Evolutionary conservation across 2,888 invertebrate genomes (phyloP), one percentile per base, ranked within the genome.

Genomic region (Caenorhabditis zanzibari): DNA sequence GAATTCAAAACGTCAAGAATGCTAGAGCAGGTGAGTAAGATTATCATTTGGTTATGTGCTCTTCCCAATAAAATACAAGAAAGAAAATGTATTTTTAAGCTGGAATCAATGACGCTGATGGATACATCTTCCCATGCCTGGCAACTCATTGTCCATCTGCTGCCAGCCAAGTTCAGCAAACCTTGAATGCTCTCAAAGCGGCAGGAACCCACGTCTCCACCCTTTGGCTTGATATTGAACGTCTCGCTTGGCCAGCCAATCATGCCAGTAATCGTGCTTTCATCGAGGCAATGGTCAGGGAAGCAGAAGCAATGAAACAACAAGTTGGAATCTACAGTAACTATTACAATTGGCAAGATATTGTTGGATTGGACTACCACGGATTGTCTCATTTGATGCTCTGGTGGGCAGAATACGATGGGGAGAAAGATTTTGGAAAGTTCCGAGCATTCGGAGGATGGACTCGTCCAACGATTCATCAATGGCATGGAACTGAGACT

Each of bases 341-440:
- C 77, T 73, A 82, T 58, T 80, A 88, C 83, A 88, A 88, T 63
- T 88, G 88, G 88, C 85, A 79, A 49, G 80, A 75, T 38, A 88
- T 88, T 66, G 88, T 88, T 35, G 88, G 88, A 59, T 64, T 85
- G 56, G 81, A 84, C 73, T 89, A 86, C 84, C 83, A 73, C 28
- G 84, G 82, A 24, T 71, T 71, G 49, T 68, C 73, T 26, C 59
- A 77, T 41, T 69, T 82, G 32, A 85, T 82, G 24, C 86, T 89
- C 61, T 89, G 89, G 89, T 88, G 85, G 88, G 88, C 88, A 3
- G 82, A 80, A 63, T 88, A 88, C 81, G 83, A 86, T 66, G 86
- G 88, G 56, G 68, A 81, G 19, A 75, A 85, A 75, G 85, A 75
- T 49, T 71, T 76, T 58, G 47, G 44, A 41, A 71, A 71, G 38